Conservation (phyloP, 2,888 invertebrate genomes). For the Heliconius cydno region DNA sequence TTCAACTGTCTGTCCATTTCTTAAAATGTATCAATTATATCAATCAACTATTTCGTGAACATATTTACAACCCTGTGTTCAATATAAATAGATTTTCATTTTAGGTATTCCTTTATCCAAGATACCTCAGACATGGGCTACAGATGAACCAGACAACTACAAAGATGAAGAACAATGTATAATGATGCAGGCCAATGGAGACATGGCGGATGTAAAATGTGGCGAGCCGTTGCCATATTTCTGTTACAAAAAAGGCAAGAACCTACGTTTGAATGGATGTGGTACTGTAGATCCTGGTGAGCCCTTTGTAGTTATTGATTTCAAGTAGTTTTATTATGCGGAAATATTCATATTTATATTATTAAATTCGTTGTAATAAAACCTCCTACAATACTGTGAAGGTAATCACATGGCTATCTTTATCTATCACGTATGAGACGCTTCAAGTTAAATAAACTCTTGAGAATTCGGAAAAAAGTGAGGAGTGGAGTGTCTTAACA, state of each 20-base stretch:
- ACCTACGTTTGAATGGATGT: conserved; percentile 46
- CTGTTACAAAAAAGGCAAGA: conserved; percentile 50
- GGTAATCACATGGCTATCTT: too few relatives aligned
- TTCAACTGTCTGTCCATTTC: too few relatives aligned
- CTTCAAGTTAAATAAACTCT: too few relatives aligned
- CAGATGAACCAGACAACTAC: conserved; percentile 53
- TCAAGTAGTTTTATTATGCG: not conserved
- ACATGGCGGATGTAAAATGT: conserved; percentile 53
- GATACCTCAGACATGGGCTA: conserved; percentile 53
- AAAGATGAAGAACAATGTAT: conserved; percentile 54
- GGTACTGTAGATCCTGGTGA: conserved; percentile 56
- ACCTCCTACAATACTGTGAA: too few relatives aligned
- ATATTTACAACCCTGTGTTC: too few relatives aligned
- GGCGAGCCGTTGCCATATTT: conserved; percentile 52
- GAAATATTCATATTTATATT: not conserved
- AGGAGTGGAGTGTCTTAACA: too few relatives aligned
- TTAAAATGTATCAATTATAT: too few relatives aligned
- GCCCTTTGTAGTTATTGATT: not conserved
- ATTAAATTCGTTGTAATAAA: too few relatives aligned
- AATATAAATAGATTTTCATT: conserved; percentile 21
- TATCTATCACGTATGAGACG: too few relatives aligned
- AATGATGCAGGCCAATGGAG: conserved; percentile 51
- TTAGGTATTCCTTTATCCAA: conserved; percentile 53
- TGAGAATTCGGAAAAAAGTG: too few relatives aligned
- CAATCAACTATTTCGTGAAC: too few relatives aligned